phyloP scores from a whole-genome alignment of 2,113 vertebrate species.

The Osmerus eperlanus region DNA sequence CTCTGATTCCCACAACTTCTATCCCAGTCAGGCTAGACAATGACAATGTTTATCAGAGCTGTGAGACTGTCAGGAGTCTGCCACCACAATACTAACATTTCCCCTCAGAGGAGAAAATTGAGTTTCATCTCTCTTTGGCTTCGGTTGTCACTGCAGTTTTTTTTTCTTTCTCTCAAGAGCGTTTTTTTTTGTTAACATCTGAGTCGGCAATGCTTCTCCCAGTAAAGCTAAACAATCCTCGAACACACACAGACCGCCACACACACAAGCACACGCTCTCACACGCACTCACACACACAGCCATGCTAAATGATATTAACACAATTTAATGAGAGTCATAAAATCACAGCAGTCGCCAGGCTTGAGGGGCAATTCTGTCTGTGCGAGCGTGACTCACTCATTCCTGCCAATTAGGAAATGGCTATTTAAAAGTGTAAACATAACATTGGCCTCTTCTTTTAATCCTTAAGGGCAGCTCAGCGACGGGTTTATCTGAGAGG shows the following conservation, averaged over 20 bases:
- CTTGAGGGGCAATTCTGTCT: constrained; percentile 27
- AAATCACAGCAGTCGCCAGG: constrained; percentile 37
- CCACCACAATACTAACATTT: not conserved
- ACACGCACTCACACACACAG: not conserved
- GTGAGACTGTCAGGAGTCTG: not conserved
- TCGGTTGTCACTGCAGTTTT: not conserved
- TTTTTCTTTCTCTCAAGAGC: not conserved
- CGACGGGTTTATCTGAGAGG: constrained; percentile 23
- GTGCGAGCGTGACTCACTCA: constrained; percentile 31
- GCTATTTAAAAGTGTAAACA: constrained; percentile 47
- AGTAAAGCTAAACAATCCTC: not conserved
- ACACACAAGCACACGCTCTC: not conserved
- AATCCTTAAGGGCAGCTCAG: constrained; percentile 26
- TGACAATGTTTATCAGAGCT: not conserved
- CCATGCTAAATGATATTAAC: constrained; percentile 7
- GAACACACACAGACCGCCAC: not conserved
- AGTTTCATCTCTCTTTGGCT: not conserved
- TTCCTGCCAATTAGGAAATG: constrained; percentile 48
- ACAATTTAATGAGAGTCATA: constrained; percentile 41
- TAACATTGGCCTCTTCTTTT: constrained; percentile 24
- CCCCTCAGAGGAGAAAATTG: not conserved
- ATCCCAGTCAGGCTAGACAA: not conserved
- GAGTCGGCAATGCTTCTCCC: not conserved
- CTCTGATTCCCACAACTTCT: not conserved
- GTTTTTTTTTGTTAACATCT: not conserved